Base-by-base conservation (phyloP, 2,113 vertebrate species). In the Corynorhinus townsendii region DNA sequence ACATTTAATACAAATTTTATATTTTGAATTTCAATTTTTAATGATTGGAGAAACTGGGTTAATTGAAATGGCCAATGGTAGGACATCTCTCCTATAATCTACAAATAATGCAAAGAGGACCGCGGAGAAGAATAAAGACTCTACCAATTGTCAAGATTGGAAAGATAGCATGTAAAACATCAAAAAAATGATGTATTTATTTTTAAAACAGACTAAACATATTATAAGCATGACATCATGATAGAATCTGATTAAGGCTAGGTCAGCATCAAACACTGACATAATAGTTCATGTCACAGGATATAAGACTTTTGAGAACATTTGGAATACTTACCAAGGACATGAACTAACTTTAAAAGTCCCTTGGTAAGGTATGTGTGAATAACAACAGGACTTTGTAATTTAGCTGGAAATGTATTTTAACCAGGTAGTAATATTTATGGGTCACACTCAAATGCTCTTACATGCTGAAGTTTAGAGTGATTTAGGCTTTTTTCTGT, bases 401-500 rank as follows among this genome's bases (percentile, higher is more conserved):
- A 97, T 96, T 96, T 96, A 96, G 71, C 83, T 77, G 64, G 89
- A 95, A 96, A 95, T 96, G 89, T 52, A 84, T 95, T 96, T 94
- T 91, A 95, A 93, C 86, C 69, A 71, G 30, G 40, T 64, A 45
- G 64, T 47, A 30, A 64, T 64, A 83, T 88, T 88, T 90, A 47
- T 93, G 89, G 64, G 91, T 83, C 91, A 86, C 79, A 92, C n/a
- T 66, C 91, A 93, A 81, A 91, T 89, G 93, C 45, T 95, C 82
- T 82, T 22, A 0, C 43, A 49, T 82, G 73, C 79, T 94, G 33
- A 95, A 89, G 83, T 96, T 96, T 68, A 93, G 83, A 96, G 96
- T 84, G 75, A 71, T 94, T 97, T 94, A 93, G 80, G 49, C 84
- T 91, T 85, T 79, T 87, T 81, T 43, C 91, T 95, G 40, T 72